phyloP scores from a whole-genome alignment of 2,888 invertebrate species.

The Germaria angustata region DNA sequence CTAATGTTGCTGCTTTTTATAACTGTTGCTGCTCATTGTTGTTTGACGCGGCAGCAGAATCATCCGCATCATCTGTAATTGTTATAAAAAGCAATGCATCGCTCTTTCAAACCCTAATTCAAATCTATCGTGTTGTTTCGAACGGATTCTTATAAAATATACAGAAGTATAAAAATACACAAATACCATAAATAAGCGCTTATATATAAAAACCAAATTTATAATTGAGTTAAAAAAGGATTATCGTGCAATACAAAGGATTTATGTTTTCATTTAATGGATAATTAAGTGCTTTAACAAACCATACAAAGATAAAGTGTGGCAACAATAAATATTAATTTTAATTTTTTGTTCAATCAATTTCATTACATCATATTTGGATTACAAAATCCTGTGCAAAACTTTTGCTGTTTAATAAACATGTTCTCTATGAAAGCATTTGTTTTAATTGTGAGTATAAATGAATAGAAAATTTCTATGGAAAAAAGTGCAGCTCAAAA shows the following conservation, averaged over 20 bases:
- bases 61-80: slow-evolving; percentile 66
- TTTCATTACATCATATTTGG: not conserved
- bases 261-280: not conserved
- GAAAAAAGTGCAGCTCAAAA: not conserved
- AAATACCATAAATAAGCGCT: slow-evolving; percentile 38
- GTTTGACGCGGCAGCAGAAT: slow-evolving; percentile 52
- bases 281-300: slow-evolving; percentile 14
- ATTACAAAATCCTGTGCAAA: slow-evolving; percentile 29
- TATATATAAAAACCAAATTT: slow-evolving; percentile 15
- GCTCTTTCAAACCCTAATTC: slow-evolving; percentile 72
- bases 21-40: slow-evolving; percentile 38
- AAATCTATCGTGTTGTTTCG: slow-evolving; percentile 70
- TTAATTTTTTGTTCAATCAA: not conserved
- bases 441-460: slow-evolving; percentile 70
- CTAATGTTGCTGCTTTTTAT: slow-evolving; percentile 33
- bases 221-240: slow-evolving; percentile 28
- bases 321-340: not conserved
- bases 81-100: slow-evolving; percentile 72
- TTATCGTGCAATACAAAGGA: slow-evolving; percentile 22
- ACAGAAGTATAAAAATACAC: slow-evolving; percentile 12
- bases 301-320: not conserved
- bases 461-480: not conserved
- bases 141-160: slow-evolving; percentile 59
- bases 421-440: slow-evolving; percentile 70
- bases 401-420: slow-evolving; percentile 40